Percentiles rank a stretch among this genome's conserved stretches.
Conservation (phyloP, 2,113 vertebrate species). For the Hypanus sabinus region DNA sequence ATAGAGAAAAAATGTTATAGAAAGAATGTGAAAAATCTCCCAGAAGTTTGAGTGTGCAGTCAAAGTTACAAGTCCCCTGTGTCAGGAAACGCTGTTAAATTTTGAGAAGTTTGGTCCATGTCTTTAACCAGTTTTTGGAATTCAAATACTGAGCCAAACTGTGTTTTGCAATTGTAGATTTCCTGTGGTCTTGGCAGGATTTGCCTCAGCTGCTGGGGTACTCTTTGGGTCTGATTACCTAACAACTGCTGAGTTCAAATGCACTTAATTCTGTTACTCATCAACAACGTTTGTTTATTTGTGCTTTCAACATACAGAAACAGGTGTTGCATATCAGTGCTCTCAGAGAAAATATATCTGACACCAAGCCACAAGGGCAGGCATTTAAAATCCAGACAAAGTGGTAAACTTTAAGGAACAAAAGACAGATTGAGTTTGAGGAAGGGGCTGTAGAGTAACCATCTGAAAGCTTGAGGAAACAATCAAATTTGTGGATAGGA, state of each 20-base stretch:
- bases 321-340: too few relatives aligned
- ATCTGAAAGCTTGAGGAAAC: too few relatives aligned
- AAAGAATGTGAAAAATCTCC: constrained; percentile 32
- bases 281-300: too few relatives aligned
- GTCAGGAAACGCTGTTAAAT: background rate
- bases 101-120: background rate
- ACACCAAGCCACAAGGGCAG: too few relatives aligned
- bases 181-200: background rate
- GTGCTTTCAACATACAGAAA: too few relatives aligned
- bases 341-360: too few relatives aligned
- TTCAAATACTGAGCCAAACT: background rate
- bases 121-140: background rate
- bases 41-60: background rate
- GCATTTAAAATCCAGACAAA: too few relatives aligned
- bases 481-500: too few relatives aligned
- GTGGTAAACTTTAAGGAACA: too few relatives aligned
- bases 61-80: constrained; percentile 15
- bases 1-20: background rate
- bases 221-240: background rate
- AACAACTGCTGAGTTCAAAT: background rate
- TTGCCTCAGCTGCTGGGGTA: background rate
- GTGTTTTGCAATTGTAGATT: constrained; percentile 21
- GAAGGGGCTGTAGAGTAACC: too few relatives aligned
- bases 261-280: background rate
- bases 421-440: too few relatives aligned